Base-by-base conservation (phyloP, 1,140 invertebrate genomes). In the Zophobas morio region DNA sequence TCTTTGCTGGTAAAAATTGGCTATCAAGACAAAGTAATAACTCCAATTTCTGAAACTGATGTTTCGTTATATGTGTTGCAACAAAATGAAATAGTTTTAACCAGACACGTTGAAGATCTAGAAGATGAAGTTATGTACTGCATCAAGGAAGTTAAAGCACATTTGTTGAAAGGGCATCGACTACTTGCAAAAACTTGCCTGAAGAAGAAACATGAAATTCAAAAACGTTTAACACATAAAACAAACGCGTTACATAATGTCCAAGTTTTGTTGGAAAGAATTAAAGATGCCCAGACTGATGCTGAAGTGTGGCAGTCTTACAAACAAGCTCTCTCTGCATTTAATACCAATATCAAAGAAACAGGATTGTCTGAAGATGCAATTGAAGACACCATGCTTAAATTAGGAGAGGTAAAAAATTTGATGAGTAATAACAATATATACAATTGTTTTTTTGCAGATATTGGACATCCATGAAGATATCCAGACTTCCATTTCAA, bases 181-280 rank as follows among this genome's bases (percentile, higher is more conserved):
- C 84, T 85, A 66, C 76, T 84, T 77, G 88, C 88, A 3, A 88
- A 88, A 82, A 84, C 75, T 76, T 83, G 81, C 77, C 76, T 88
- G 40, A 81, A 84, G 36, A 88, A 86, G 78, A 87, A 87, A 80
- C 85, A 87, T 77, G 84, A 84, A 53, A 57, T 87, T 40, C 86
- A 88, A 79, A 85, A 85, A 66, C 57, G 83, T 6, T 78, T 87
- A n/a, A 81, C 84, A 35, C 87, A 87, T 78, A 82, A 85, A 78
- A 79, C 79, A 5, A 80, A 80, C 51, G 84, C 86, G 2, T 78
- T 88, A 73, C 84, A 86, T 40, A 88, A 88, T 80, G 75, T 88
- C 32, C 86, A 87, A 76, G 80, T 75, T 32, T 82, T 88, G 71
- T 73, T 88, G 37, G 74, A 82, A 8, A 84, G 82, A 73, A 70